Evolutionary conservation across 2,113 vertebrate genomes (phyloP).

Genomic region (Girardinichthys multiradiatus): DNA sequence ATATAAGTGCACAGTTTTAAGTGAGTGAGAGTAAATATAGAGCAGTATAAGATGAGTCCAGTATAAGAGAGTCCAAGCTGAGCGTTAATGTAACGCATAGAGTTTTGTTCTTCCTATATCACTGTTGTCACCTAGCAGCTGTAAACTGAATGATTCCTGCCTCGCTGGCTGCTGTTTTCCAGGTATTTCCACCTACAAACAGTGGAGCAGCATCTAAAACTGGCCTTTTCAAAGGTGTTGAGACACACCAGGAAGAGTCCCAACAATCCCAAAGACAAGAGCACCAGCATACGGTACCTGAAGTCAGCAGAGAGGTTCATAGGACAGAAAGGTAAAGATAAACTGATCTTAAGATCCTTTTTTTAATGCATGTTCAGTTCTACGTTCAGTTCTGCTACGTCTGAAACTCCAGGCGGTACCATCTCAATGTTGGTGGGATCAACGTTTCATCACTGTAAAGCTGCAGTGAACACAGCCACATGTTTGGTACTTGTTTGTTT

Average conservation of each 20-base stretch:
- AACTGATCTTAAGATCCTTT: not conserved
- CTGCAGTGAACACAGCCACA: too few species aligned
- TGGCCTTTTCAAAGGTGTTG: slow-evolving; percentile 98
- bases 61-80: too few species aligned
- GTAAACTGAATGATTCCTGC: not conserved
- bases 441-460: too few species aligned
- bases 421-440: not conserved
- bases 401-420: too few species aligned
- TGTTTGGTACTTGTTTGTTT: too few species aligned
- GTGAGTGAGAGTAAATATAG: too few species aligned
- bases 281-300: slow-evolving; percentile 97
- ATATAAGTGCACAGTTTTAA: too few species aligned
- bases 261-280: slow-evolving; percentile 98
- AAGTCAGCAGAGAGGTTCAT: slow-evolving; percentile 91
- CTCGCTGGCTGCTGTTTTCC: not conserved
- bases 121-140: too few species aligned
- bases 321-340: slow-evolving; percentile 91
- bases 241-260: slow-evolving; percentile 98
- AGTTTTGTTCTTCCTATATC: too few species aligned
- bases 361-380: not conserved
- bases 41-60: too few species aligned
- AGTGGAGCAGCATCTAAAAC: slow-evolving; percentile 97
- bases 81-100: too few species aligned
- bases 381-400: not conserved
- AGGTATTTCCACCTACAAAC: slow-evolving; percentile 98